Evolutionary conservation across 2,888 invertebrate genomes (phyloP).

Genomic region (Lamellibrachia columna): DNA sequence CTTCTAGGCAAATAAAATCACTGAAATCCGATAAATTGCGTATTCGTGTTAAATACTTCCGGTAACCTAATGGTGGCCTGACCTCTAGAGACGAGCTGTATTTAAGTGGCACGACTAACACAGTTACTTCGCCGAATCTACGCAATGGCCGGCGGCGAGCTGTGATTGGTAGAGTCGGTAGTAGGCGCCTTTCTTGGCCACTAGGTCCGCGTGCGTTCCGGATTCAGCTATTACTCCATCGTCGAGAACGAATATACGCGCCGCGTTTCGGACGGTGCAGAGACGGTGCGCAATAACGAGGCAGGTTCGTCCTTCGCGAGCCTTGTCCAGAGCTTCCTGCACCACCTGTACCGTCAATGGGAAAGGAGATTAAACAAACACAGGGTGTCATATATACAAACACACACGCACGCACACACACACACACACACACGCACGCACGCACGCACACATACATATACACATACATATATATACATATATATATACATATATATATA

Average conservation of each 20-base stretch:
- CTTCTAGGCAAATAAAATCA: too few species aligned
- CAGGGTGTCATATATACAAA: background rate
- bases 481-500: too few species aligned
- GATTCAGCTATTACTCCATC: slow-evolving; percentile 56
- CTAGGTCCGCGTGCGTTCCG: slow-evolving; percentile 54
- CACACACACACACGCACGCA: too few species aligned
- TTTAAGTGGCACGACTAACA: background rate
- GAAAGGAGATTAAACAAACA: background rate
- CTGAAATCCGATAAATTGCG: too few species aligned
- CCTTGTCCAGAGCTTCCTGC: slow-evolving; percentile 84
- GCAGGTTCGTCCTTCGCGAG: slow-evolving; percentile 79
- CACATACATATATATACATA: too few species aligned
- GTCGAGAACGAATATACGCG: slow-evolving; percentile 68
- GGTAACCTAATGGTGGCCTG: background rate
- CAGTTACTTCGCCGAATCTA: background rate
- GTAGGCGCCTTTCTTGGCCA: slow-evolving; percentile 55
- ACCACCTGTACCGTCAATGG: slow-evolving; percentile 73
- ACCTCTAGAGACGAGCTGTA: background rate
- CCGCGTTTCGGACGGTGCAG: slow-evolving; percentile 83
- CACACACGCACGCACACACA: too few species aligned
- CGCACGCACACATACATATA: too few species aligned
- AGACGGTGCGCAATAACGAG: slow-evolving; percentile 88
- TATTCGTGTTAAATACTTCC: too few species aligned
- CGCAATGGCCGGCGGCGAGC: background rate
- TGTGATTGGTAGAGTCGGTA: slow-evolving; percentile 54